Evolutionary conservation across 2,797 vertebrate species (phyloP).

Genomic region (Neopelma chrysocephalum): DNA sequence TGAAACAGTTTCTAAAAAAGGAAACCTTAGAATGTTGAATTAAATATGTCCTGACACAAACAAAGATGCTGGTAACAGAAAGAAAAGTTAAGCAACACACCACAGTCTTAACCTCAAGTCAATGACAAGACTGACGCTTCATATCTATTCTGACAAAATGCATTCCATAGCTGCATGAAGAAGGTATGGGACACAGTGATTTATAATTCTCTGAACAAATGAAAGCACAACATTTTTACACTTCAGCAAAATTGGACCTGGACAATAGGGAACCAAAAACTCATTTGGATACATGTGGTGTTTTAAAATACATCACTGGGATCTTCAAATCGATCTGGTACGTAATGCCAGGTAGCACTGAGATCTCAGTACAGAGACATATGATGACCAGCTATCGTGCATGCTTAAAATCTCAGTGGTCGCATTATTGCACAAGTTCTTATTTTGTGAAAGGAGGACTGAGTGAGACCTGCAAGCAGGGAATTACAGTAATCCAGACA

Average conservation of each 20-base stretch:
- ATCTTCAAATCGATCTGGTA: conserved; percentile 58
- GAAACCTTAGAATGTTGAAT: background rate
- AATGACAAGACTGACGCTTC: conserved; percentile 48
- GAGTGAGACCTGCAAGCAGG: conserved; percentile 51
- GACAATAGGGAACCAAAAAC: conserved; percentile 74
- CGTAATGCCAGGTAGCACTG: conserved; percentile 42
- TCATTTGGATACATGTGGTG: conserved; percentile 77
- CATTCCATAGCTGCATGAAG: conserved; percentile 47
- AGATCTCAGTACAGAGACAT: conserved; percentile 36
- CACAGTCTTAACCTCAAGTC: conserved; percentile 66
- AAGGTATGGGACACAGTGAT: conserved; percentile 51
- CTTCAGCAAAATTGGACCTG: conserved; percentile 66
- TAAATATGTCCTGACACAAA: conserved; percentile 26
- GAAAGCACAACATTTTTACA: conserved; percentile 70
- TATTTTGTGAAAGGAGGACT: conserved; percentile 37
- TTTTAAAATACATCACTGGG: conserved; percentile 69
- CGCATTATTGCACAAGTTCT: background rate
- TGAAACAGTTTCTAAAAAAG: background rate
- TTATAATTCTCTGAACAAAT: conserved; percentile 68
- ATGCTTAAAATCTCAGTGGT: conserved; percentile 58
- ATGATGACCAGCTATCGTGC: conserved; percentile 35
- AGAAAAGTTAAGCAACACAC: conserved; percentile 63
- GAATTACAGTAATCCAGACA: conserved; percentile 67
- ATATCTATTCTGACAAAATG: conserved; percentile 58
- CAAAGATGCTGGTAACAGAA: background rate